A percentile compares a stretch with the other conserved stretches of the same genome.
Conservation (phyloP, 2,888 invertebrate species). For the Parnassius glacialis region DNA sequence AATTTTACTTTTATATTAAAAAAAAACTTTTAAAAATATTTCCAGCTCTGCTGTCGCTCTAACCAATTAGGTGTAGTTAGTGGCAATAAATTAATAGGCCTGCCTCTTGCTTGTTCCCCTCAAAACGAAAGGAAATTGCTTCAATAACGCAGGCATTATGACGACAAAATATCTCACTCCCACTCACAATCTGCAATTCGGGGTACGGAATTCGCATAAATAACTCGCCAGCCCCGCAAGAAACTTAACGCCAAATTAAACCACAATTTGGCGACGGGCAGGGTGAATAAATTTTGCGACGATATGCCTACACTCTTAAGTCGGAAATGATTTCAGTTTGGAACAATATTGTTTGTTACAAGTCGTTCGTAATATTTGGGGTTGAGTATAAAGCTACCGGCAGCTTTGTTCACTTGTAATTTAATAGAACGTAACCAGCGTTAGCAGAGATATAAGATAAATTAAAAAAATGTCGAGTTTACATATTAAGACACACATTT, state of each 20-base stretch:
- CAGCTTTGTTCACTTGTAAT: neutral
- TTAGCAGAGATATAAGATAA: too few relatives aligned
- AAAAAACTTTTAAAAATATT: too few relatives aligned
- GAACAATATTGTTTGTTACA: constrained; percentile 25
- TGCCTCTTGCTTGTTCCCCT: neutral
- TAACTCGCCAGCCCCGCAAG: constrained; percentile 42
- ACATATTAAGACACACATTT: too few relatives aligned
- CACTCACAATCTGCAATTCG: constrained; percentile 32
- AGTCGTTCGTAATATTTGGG: neutral
- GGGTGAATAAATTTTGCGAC: constrained; percentile 68
- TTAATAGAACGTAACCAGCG: too few relatives aligned
- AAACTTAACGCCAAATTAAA: constrained; percentile 70
- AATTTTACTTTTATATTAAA: too few relatives aligned
- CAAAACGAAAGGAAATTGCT: constrained; percentile 2
- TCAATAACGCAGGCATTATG: constrained; percentile 28
- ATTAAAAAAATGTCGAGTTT: too few relatives aligned
- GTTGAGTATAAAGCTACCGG: neutral
- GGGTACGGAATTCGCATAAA: constrained; percentile 47
- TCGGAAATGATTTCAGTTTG: constrained; percentile 45
- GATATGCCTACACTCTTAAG: constrained; percentile 52
- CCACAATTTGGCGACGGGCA: constrained; percentile 55
- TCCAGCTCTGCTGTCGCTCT: too few relatives aligned
- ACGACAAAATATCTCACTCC: constrained; percentile 31
- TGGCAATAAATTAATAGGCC: constrained; percentile 20
- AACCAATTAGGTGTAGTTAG: neutral